Conservation (phyloP, 2,888 invertebrate species). For the Alcis repandata region DNA sequence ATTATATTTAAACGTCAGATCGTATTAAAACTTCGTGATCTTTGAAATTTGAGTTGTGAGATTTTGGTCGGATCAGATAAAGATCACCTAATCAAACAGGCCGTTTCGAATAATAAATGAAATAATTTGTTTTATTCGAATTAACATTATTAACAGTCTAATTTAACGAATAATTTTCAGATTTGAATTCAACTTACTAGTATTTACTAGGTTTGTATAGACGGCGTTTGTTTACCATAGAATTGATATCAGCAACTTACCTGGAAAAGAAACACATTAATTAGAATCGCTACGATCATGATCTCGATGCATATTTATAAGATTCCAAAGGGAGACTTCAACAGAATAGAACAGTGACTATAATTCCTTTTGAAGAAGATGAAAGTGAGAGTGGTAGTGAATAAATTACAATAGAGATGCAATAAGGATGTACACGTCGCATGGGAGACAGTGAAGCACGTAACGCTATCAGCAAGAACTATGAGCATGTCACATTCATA, state of each 20-base stretch:
- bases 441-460: conserved; percentile 52
- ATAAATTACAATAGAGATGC: conserved; percentile 32
- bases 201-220: not conserved
- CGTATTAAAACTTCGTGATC: conserved; percentile 29
- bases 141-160: conserved; percentile 4
- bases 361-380: conserved; percentile 5
- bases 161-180: conserved; percentile 5
- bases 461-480: conserved; percentile 42
- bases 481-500: conserved; percentile 49
- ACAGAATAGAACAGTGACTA: not conserved
- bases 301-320: not conserved
- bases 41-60: conserved; percentile 14
- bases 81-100: conserved; percentile 6
- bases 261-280: conserved; percentile 51
- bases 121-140: conserved; percentile 2
- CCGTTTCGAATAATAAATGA: conserved; percentile 8
- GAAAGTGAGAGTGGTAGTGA: conserved; percentile 32
- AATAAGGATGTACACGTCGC: conserved; percentile 40
- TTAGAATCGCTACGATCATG: not conserved
- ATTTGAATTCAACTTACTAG: conserved; percentile 21
- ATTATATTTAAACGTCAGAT: not conserved
- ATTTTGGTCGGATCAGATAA: conserved; percentile 7
- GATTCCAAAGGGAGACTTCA: not conserved
- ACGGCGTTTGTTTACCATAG: not conserved
- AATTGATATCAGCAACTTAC: conserved; percentile 42